Evolutionary conservation across 1,140 invertebrate species (phyloP), one percentile per base, ranked within the genome.

Genomic region (Acromyrmex echinatior): DNA sequence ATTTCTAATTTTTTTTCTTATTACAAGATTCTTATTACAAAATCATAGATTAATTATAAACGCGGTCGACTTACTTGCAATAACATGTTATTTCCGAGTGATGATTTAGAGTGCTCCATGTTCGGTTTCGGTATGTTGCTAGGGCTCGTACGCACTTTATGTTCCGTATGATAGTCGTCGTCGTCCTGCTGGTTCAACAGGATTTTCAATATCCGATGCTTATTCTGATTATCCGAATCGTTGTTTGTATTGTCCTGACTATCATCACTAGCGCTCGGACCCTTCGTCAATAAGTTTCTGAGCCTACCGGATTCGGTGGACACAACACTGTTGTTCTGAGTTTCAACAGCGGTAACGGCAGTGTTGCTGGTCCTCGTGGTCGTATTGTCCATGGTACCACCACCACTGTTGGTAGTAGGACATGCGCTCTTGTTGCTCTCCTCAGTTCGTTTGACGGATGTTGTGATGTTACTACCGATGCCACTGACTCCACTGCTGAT

Each of bases 121-220:
- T 45, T 84, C 49, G 90, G 65, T 88, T 95, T 94, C 6, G 91
- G 68, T 51, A 89, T 90, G 78, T 77, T 93, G 65, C 88, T 93
- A n/a, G 93, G 92, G 86, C 92, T 94, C 16, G 91, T 92, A 0
- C 92, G 87, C 66, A 93, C 81, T 79, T 95, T 95, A 76, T 94
- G 90, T 28, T 95, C 94, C 3, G 91, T 88, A 87, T 94, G 94
- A 86, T 94, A 95, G 60, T 98, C 97, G 84, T 98, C 97, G 79
- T 98, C 98, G 87, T 99, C 98, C 81, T 97, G 97, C 92, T 98
- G 97, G 93, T 98, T 98, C 62, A 98, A 95, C 92, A 98, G 94
- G 79, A 96, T 97, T 93, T 98, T 98, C 62, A 98, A 95, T 92
- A 98, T 98, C 87, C 94, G 94, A 93, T 97, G 94, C 74, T 96